These are phyloP conservation scores for Mus caroli DNA, from an alignment of 2,797 vertebrate species.

Conservation along the genomic window DNA sequence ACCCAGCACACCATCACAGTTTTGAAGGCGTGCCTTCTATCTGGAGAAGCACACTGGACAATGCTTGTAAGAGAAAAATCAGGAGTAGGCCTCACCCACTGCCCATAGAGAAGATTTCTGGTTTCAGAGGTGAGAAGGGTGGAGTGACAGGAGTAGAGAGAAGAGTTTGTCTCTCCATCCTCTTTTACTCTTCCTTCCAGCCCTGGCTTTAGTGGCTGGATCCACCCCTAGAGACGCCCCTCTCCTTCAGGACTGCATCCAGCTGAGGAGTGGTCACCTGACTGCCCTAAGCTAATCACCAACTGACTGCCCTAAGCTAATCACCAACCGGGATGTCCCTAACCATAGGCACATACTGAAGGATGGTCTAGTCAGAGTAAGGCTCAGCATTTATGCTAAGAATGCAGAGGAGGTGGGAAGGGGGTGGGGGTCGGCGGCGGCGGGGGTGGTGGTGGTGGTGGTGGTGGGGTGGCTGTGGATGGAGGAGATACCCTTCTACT, in stretches of 20 bases:
- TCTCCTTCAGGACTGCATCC: not conserved
- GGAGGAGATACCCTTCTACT: not conserved
- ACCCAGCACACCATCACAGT: too few relatives aligned
- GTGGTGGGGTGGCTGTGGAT: accelerated
- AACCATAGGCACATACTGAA: not conserved
- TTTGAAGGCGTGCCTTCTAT: not conserved
- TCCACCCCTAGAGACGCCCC: not conserved
- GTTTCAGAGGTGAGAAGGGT: not conserved
- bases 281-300: not conserved
- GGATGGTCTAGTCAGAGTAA: not conserved
- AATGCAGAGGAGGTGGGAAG: not conserved
- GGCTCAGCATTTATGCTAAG: not conserved
- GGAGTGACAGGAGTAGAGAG: not conserved
- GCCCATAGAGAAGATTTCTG: not conserved
- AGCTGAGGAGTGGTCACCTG: not conserved
- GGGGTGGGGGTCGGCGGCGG: too few relatives aligned
- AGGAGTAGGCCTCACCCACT: not conserved
- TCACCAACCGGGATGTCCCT: not conserved
- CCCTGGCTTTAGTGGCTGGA: not conserved
- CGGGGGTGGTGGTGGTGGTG: too few relatives aligned
- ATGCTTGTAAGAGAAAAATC: not conserved
- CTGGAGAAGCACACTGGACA: not conserved
- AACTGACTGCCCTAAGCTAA: not conserved
- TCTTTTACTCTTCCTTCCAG: not conserved
- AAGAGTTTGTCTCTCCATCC: not conserved